Evolutionary conservation across 2,888 invertebrate species (phyloP), one percentile per base, ranked within the genome.

Genomic region (Flabesymbios commensalis): DNA sequence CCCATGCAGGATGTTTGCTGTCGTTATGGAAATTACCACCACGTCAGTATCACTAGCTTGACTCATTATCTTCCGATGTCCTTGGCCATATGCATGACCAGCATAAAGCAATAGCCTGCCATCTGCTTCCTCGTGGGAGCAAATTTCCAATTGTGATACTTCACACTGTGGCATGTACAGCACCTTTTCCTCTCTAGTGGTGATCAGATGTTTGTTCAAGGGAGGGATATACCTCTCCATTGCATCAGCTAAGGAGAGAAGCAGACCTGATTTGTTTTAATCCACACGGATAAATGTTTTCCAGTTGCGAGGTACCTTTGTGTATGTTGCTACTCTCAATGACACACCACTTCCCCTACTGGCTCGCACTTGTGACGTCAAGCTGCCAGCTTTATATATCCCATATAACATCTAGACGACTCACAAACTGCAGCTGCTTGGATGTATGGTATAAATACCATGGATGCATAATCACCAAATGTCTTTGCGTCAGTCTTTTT

Each of bases 81-180:
- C 63, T 33, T 61, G 33, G 17, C 39, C 4, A 10, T 32, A 26
- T 4, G 52, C 49, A 55, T 63, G 52, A 26, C 36, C 28, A 2
- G 53, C 61, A 59, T 67, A 65, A 10, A 69, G 41, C 2, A 61
- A 26, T 1, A 63, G 48, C 7, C 66, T 26, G 1, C 57, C 63
- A 49, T 67, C 65, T 7, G 70, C 67, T 43, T 69, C 64, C 54
- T 67, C 67, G 7, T 70, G 63, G 24, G 31, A 47, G 36, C 69
- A 67, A 31, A 63, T 58, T 17, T 55, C 41, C 19, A 69, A 29
- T 26, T 22, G 19, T 22, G 45, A 4, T 10, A 48, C 24, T 36
- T 58, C 49, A 19, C 33, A 14, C 19, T 29, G 41, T 28, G 53
- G 33, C 28, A 54, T 36, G 32, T 31, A 56, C 5, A 58, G 31